Conservation (phyloP, 1,140 invertebrate species). For the Globodera ellingtonae region DNA sequence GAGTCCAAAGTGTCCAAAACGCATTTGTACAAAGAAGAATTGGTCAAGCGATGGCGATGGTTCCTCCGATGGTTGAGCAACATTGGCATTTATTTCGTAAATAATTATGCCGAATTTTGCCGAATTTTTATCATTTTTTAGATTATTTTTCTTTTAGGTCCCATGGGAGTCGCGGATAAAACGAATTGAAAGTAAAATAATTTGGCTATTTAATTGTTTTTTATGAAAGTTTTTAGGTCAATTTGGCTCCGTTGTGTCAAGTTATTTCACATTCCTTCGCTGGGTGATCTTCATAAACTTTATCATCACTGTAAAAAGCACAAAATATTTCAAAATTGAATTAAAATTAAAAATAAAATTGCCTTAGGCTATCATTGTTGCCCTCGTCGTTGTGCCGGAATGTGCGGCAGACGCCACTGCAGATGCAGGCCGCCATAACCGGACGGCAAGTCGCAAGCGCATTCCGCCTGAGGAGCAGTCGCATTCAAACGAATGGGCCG, state of each 20-base stretch:
- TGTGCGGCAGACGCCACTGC: slow-evolving; percentile 71
- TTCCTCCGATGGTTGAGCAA: slow-evolving; percentile 72
- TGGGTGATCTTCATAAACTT: slow-evolving; percentile 96
- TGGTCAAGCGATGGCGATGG: slow-evolving; percentile 74
- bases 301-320: slow-evolving; percentile 74
- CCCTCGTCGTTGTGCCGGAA: slow-evolving; percentile 89
- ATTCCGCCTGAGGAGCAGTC: slow-evolving; percentile 77
- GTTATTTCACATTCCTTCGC: slow-evolving; percentile 92
- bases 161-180: slow-evolving; percentile 94
- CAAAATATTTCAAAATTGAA: not conserved
- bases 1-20: slow-evolving; percentile 61
- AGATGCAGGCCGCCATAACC: slow-evolving; percentile 66
- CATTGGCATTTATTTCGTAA: slow-evolving; percentile 78
- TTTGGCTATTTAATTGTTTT: not conserved
- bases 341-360: not conserved
- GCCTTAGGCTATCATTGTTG: slow-evolving; percentile 71
- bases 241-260: slow-evolving; percentile 94
- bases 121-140: not conserved
- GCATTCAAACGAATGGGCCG: slow-evolving; percentile 76
- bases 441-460: slow-evolving; percentile 70
- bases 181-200: slow-evolving; percentile 81
- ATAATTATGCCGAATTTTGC: slow-evolving; percentile 1
- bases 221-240: slow-evolving; percentile 70
- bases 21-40: slow-evolving; percentile 64
- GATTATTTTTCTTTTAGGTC: not conserved